These are phyloP conservation scores for Limenitis camilla DNA, from an alignment of 2,888 invertebrate genomes.

Conservation along the genomic window DNA sequence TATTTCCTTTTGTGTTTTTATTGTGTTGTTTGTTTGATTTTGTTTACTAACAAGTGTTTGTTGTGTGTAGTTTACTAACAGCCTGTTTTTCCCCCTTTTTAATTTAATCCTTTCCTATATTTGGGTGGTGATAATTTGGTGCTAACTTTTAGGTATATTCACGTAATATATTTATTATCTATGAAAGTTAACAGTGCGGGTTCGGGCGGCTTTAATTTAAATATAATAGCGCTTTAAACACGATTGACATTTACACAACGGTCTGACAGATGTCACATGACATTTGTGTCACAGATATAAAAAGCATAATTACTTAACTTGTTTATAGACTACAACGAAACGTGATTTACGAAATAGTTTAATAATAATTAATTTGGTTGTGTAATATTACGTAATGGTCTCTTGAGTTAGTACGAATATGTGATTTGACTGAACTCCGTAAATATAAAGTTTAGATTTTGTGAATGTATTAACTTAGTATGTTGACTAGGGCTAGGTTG, in stretches of 20 bases:
- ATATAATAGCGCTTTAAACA: constrained; percentile 40
- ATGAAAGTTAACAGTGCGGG: constrained; percentile 47
- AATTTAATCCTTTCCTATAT: constrained; percentile 14
- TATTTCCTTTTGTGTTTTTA: constrained; percentile 13
- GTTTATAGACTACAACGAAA: constrained; percentile 45
- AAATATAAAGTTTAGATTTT: constrained; percentile 44
- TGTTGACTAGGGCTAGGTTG: constrained; percentile 69
- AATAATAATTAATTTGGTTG: constrained; percentile 31
- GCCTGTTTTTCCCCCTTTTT: constrained; percentile 46
- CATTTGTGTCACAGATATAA: constrained; percentile 38
- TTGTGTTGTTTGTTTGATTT: constrained; percentile 20
- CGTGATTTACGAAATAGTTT: constrained; percentile 46
- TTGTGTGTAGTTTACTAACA: constrained; percentile 50
- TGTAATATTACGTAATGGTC: constrained; percentile 31
- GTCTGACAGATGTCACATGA: constrained; percentile 57
- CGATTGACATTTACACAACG: constrained; percentile 46
- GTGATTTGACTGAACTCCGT: constrained; percentile 70
- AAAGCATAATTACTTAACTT: constrained; percentile 27
- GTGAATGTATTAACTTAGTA: constrained; percentile 42
- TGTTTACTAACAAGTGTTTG: constrained; percentile 23
- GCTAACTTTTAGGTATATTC: constrained; percentile 44
- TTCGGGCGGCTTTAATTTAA: constrained; percentile 36
- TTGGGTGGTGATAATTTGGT: constrained; percentile 58
- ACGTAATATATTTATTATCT: constrained; percentile 31
- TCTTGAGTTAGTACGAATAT: constrained; percentile 36